phyloP scores from a whole-genome alignment of 1,140 invertebrate species.

The Coelopa frigida region DNA sequence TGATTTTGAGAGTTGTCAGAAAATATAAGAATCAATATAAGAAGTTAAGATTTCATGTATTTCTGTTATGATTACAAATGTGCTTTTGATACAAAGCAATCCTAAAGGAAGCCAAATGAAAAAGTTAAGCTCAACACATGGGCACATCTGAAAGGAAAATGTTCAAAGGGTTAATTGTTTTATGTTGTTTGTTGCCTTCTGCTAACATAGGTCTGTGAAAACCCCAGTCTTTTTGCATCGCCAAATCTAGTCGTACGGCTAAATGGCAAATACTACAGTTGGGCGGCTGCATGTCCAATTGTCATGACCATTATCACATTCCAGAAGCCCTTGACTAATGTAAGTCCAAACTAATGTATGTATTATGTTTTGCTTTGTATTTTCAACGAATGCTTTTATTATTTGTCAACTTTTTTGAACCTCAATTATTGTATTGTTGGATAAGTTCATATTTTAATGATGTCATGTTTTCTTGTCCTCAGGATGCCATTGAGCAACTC shows the following conservation, averaged over 20 bases:
- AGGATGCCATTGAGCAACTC: constrained; percentile 41
- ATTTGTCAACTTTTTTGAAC: constrained; percentile 1
- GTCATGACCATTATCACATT: constrained; percentile 78
- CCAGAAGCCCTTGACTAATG: constrained; percentile 61
- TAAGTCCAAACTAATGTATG: constrained; percentile 21
- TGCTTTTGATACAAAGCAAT: too few species aligned
- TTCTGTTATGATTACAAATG: too few species aligned
- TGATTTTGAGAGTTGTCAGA: too few species aligned
- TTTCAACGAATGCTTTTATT: background rate
- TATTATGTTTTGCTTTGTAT: background rate
- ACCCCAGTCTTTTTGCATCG: constrained; percentile 71
- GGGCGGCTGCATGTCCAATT: constrained; percentile 79
- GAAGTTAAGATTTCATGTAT: too few species aligned
- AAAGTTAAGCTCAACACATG: too few species aligned
- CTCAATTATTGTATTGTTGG: background rate
- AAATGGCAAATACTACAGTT: constrained; percentile 81
- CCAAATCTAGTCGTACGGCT: constrained; percentile 83
- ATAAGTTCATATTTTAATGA: too few species aligned
- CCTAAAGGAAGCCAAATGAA: too few species aligned
- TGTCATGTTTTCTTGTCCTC: too few species aligned
- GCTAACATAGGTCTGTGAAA: constrained; percentile 59
- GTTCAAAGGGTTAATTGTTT: too few species aligned
- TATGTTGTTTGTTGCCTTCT: too few species aligned
- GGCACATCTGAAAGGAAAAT: too few species aligned
- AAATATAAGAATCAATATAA: too few species aligned